Conservation (phyloP, 37 sponge, comb jelly and placozoan genomes). For the Spongia lamella region DNA sequence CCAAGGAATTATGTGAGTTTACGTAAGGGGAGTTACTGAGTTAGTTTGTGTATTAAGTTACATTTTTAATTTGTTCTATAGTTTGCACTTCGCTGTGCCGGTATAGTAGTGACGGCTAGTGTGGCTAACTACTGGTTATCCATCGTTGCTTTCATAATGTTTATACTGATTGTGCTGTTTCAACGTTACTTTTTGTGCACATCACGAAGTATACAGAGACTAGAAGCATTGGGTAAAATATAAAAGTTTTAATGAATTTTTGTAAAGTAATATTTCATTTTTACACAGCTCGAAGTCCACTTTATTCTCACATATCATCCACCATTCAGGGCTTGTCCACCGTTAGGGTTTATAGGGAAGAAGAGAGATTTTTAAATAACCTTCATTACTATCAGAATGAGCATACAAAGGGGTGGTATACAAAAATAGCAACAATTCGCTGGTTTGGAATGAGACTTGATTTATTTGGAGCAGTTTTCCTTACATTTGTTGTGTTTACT, state of each 20-base stretch:
- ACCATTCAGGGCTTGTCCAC: slow-evolving; percentile 78
- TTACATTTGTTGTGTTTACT: slow-evolving; percentile 54
- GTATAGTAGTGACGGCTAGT: slow-evolving; percentile 42
- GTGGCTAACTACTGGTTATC: slow-evolving; percentile 54
- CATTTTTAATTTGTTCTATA: neutral
- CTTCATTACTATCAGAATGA: slow-evolving; percentile 57
- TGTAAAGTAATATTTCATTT: no score
- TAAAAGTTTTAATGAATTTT: neutral
- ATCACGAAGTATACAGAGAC: slow-evolving; percentile 69
- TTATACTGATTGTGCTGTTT: slow-evolving; percentile 37
- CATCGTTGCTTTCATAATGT: slow-evolving; percentile 31
- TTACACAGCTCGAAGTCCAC: slow-evolving; percentile 78
- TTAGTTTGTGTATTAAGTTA: no score
- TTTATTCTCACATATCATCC: slow-evolving; percentile 78
- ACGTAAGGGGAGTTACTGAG: no score
- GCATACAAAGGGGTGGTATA: slow-evolving; percentile 66
- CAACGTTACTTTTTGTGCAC: slow-evolving; percentile 64
- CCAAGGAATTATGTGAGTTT: no score
- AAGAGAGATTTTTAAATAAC: slow-evolving; percentile 7
- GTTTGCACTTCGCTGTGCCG: slow-evolving; percentile 42
- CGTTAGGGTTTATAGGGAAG: slow-evolving; percentile 53
- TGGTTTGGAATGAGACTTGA: slow-evolving; percentile 84
- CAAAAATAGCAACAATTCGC: slow-evolving; percentile 51
- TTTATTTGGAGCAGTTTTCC: slow-evolving; percentile 37
- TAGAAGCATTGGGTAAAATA: slow-evolving; percentile 74